These are phyloP conservation scores for Pachycephus smyrnensis DNA, from an alignment of 2,888 invertebrate species.

Conservation along the genomic window DNA sequence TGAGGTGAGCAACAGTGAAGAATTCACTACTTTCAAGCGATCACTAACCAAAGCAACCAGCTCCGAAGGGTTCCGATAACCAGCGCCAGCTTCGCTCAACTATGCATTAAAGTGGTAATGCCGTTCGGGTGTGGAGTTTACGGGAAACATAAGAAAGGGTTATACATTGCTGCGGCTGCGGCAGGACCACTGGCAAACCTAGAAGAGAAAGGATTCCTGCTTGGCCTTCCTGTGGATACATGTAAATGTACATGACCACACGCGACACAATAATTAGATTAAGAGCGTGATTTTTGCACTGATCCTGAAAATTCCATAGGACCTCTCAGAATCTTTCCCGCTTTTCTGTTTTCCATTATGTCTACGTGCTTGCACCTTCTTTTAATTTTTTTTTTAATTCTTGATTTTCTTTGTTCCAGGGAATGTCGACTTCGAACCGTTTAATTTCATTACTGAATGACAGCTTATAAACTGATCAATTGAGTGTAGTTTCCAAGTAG, in stretches of 20 bases:
- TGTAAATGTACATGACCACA: background rate
- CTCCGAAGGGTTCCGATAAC: background rate
- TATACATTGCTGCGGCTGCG: background rate
- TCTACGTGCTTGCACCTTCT: background rate
- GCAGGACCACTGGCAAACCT: background rate
- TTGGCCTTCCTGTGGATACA: background rate
- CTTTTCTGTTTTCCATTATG: background rate
- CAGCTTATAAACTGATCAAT: constrained; percentile 14
- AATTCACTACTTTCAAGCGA: background rate
- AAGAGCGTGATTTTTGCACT: background rate
- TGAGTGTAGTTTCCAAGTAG: constrained; percentile 21
- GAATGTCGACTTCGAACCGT: background rate
- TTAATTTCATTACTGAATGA: constrained; percentile 16
- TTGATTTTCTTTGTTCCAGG: background rate
- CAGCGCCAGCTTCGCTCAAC: background rate
- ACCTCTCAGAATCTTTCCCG: background rate
- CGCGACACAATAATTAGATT: background rate
- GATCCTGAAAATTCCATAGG: background rate
- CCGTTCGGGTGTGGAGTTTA: background rate
- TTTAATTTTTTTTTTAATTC: background rate
- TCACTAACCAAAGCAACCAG: background rate
- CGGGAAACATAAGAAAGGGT: background rate
- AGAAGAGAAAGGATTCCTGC: background rate
- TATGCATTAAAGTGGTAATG: background rate
- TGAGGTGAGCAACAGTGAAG: background rate